Conservation (phyloP, 2,888 invertebrate genomes). For the Cheilosia variabilis region DNA sequence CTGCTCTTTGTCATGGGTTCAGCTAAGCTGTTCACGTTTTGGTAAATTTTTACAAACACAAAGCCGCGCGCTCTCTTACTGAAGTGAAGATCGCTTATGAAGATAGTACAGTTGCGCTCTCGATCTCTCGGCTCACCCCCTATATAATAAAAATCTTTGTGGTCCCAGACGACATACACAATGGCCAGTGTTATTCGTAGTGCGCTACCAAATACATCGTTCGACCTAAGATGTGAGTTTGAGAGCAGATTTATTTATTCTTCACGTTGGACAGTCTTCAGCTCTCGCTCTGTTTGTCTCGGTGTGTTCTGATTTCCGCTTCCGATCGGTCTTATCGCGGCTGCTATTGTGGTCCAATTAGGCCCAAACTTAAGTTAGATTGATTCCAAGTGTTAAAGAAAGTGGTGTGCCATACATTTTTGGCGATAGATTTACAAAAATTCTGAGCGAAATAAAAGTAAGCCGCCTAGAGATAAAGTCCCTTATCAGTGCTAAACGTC, state of each 20-base stretch:
- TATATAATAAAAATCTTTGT: slow-evolving; percentile 26
- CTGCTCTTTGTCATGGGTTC: slow-evolving; percentile 11
- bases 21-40: neutral
- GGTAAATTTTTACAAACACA: neutral
- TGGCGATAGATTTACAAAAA: slow-evolving; percentile 9
- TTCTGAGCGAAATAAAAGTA: slow-evolving; percentile 27
- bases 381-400: slow-evolving; percentile 19
- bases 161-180: neutral
- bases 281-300: slow-evolving; percentile 12
- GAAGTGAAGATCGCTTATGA: slow-evolving; percentile 35
- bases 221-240: slow-evolving; percentile 63
- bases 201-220: slow-evolving; percentile 55
- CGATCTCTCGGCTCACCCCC: slow-evolving; percentile 24
- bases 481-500: slow-evolving; percentile 22
- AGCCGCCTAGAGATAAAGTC: slow-evolving; percentile 26
- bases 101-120: slow-evolving; percentile 31
- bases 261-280: slow-evolving; percentile 9
- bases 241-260: slow-evolving; percentile 4
- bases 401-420: slow-evolving; percentile 9
- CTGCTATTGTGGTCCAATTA: slow-evolving; percentile 25
- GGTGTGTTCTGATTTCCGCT: slow-evolving; percentile 29
- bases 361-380: slow-evolving; percentile 1
- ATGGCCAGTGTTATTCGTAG: slow-evolving; percentile 62
- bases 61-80: neutral
- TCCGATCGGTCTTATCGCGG: slow-evolving; percentile 35